These are phyloP conservation scores for Naja naja DNA, from an alignment of 2,113 vertebrate genomes.

Conservation along the genomic window DNA sequence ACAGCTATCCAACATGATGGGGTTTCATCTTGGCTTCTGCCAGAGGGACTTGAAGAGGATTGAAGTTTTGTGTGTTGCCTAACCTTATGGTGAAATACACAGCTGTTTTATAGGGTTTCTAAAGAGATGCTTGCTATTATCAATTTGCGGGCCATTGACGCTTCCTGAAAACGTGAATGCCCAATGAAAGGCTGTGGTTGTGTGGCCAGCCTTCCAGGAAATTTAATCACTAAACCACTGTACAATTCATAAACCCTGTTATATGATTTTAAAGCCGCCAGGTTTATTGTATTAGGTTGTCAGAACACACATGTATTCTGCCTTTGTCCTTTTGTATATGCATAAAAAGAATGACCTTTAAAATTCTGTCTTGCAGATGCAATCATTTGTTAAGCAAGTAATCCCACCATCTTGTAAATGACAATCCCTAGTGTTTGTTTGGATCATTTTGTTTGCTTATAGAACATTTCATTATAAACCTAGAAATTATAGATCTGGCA, in stretches of 20 bases:
- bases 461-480: background rate
- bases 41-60: background rate
- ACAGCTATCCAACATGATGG: background rate
- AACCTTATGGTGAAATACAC: background rate
- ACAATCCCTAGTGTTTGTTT: background rate
- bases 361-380: background rate
- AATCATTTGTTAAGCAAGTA: background rate
- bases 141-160: background rate
- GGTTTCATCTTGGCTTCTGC: background rate
- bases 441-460: background rate
- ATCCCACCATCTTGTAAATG: background rate
- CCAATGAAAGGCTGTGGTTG: background rate
- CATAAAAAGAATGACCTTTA: background rate
- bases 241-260: background rate
- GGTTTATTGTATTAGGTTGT: background rate
- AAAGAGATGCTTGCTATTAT: background rate
- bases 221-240: background rate
- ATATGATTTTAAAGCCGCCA: background rate
- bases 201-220: background rate
- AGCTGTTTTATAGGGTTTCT: background rate
- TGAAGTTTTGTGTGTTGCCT: background rate
- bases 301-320: background rate
- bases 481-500: background rate
- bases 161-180: background rate
- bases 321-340: background rate